These are phyloP conservation scores for Ophthalmotilapia sp. DNA, from an alignment of 2,113 vertebrate genomes.

Conservation along the genomic window DNA sequence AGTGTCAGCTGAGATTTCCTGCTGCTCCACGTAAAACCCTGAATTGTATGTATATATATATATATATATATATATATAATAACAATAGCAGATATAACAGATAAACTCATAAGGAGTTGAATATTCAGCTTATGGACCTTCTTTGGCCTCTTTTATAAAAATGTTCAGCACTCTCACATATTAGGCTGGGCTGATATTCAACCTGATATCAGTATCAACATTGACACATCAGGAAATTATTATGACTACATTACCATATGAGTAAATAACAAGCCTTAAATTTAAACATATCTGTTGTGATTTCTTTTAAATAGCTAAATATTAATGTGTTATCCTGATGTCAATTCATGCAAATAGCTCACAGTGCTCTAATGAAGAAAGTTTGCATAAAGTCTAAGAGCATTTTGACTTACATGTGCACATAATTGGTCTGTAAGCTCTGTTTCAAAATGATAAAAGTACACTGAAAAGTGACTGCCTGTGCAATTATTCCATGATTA, in stretches of 20 bases:
- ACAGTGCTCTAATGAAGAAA: background rate
- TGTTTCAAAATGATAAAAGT: background rate
- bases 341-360: background rate
- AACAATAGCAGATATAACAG: no score
- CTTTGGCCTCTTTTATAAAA: background rate
- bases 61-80: no score
- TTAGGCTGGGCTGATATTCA: background rate
- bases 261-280: background rate
- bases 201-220: background rate
- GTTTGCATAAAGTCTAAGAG: background rate
- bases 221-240: background rate
- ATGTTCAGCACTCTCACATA: background rate
- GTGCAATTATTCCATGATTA: background rate
- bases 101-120: background rate
- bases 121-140: no score
- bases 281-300: background rate
- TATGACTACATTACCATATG: background rate
- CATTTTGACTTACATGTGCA: background rate
- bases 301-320: background rate
- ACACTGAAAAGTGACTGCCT: background rate
- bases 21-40: background rate
- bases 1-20: background rate
- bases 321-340: background rate
- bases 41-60: fast-evolving
- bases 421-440: background rate